Evolutionary conservation across 2,888 invertebrate species (phyloP), one percentile per base, ranked within the genome.

Genomic region (Xestobium rufovillosum): DNA sequence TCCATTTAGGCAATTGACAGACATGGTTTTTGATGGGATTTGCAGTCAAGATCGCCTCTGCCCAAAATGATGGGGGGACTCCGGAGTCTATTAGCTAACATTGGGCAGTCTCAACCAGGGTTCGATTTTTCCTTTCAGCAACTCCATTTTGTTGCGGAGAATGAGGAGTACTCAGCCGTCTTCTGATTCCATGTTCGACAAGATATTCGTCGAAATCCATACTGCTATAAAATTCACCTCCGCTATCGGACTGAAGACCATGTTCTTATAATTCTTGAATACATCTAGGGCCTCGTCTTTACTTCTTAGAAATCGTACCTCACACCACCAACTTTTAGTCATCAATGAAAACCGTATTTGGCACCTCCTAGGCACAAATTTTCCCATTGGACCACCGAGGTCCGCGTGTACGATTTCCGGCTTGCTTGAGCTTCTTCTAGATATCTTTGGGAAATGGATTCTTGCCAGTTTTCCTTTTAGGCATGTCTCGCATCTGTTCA

Each of bases 41-140:
- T 6, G 57, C 53, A 8, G 51, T 53, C 19, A 43, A 44, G 6
- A 58, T 43, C 2, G 60, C 61, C 38, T 62, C 60, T 3, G 53
- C 55, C 59, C 60, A 63, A 27, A 58, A 51, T 8, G 9, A 30
- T 13, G 40, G 12, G 13, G 50, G 44, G 11, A 57, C 34, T 9
- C 42, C 43, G 3, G 53, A 39, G n/a, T 57, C 39, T 1, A 47
- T 29, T 10, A 64, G 13, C 36, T 61, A 40, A 15, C 53, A 52
- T 14, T 55, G 40, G 1, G 52, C 52, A n/a, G 41, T 46, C 15
- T 59, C 55, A 17, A 57, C 41, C 1, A 60, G 36, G 3, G 54
- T 57, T 1, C 52, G 34, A 17, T 59, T 58, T 28, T 50, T 49
- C 23, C 36, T 12, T 32, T 37, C 38, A 9, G 34, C 29, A 8